Percentiles rank a stretch among this genome's conserved stretches.
Evolutionary conservation across 2,113 vertebrate genomes (phyloP).

Genomic region (Eupsittula cactorum): DNA sequence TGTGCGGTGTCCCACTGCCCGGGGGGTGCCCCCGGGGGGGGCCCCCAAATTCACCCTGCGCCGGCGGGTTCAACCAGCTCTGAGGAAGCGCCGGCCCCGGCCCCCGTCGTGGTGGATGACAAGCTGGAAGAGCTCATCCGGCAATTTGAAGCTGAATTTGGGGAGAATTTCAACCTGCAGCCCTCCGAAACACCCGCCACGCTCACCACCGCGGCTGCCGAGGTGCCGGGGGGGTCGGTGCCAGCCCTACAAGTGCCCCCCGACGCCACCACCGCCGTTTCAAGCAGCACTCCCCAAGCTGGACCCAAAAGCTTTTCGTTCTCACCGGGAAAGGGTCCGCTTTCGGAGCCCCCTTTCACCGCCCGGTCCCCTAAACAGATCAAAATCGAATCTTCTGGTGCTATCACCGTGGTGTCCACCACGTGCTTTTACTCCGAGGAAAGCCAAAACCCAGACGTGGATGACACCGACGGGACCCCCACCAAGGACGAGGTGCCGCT

Average conservation of each 20-base stretch:
- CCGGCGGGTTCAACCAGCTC: no score
- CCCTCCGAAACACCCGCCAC: slow-evolving; percentile 48
- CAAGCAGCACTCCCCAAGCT: neutral
- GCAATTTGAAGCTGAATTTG: slow-evolving; percentile 96
- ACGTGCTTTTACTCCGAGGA: slow-evolving; percentile 86
- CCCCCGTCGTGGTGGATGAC: slow-evolving; percentile 81
- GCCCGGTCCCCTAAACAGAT: slow-evolving; percentile 86
- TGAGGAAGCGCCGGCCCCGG: neutral
- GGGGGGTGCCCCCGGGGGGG: no score
- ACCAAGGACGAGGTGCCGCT: slow-evolving; percentile 86
- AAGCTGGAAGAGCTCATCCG: slow-evolving; percentile 94
- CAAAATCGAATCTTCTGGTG: slow-evolving; percentile 92
- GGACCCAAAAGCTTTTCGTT: neutral
- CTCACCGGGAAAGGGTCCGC: neutral
- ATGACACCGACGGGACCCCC: slow-evolving; percentile 80
- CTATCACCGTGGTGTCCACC: slow-evolving; percentile 93
- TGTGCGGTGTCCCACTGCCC: no score
- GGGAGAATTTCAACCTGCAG: slow-evolving; percentile 77
- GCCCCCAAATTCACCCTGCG: no score
- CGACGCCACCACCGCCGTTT: rapidly evolving
- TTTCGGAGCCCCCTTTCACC: slow-evolving; percentile 62
- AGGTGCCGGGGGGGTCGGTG: neutral
- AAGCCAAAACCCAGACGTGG: slow-evolving; percentile 68
- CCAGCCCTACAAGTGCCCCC: slow-evolving; percentile 23
- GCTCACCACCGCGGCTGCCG: neutral